Evolutionary conservation across 2,113 vertebrate species (phyloP).

Genomic region (Natator depressus): DNA sequence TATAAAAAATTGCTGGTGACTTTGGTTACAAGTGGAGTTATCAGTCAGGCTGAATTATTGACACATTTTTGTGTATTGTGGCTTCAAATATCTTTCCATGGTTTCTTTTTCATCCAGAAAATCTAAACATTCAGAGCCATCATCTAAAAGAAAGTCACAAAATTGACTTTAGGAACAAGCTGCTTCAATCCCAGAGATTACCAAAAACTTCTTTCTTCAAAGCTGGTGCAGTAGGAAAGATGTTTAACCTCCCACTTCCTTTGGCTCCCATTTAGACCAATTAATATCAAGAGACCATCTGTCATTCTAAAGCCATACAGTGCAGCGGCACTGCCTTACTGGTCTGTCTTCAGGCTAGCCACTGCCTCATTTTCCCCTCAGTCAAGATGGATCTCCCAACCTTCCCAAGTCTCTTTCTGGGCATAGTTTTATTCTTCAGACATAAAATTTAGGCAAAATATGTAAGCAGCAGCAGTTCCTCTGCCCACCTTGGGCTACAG

Average conservation of each 20-base stretch:
- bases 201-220: conserved; percentile 3
- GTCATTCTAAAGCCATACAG: not conserved
- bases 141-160: conserved; percentile 8
- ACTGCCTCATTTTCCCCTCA: not conserved
- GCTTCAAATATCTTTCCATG: conserved; percentile 47
- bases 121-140: conserved; percentile 45
- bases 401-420: not conserved
- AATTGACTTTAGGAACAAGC: not conserved
- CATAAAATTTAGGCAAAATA: not conserved
- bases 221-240: not conserved
- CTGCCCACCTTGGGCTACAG: not conserved
- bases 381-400: not conserved
- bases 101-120: conserved; percentile 64
- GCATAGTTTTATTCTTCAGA: not conserved
- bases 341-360: not conserved
- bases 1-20: conserved; percentile 69
- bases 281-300: not conserved
- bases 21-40: conserved; percentile 45
- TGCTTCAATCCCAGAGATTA: not conserved
- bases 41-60: conserved; percentile 69
- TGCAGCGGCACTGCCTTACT: not conserved
- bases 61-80: conserved; percentile 51
- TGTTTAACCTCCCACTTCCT: not conserved
- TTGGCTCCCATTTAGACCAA: not conserved
- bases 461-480: not conserved